phyloP scores from a whole-genome alignment of 92 coral and sea anemone species.

The Zoanthus sansibaricus region DNA sequence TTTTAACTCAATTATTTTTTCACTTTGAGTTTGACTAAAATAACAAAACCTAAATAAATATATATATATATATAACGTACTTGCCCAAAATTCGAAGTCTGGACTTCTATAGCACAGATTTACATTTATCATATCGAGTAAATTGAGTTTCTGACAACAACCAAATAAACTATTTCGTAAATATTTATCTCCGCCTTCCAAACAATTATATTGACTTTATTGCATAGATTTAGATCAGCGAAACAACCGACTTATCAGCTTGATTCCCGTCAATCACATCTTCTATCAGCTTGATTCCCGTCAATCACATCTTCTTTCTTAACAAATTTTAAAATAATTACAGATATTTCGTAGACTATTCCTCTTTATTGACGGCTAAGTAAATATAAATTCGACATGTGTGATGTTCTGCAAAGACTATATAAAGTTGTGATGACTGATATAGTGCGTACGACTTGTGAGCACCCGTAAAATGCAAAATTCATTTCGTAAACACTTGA shows the following conservation, averaged over 20 bases:
- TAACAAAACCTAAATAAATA: too few relatives aligned
- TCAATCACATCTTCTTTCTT: background rate
- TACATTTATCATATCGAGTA: too few relatives aligned
- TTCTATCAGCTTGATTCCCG: background rate
- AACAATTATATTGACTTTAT: slow-evolving; percentile 21
- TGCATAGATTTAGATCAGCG: background rate
- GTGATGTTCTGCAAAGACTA: background rate
- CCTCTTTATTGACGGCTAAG: too few relatives aligned
- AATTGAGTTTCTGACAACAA: background rate
- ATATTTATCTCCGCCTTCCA: background rate
- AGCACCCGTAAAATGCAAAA: slow-evolving; percentile 21
- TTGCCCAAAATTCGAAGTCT: too few relatives aligned
- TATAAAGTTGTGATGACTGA: background rate
- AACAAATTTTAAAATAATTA: background rate
- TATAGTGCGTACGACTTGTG: background rate
- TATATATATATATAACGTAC: too few relatives aligned
- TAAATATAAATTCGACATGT: background rate
- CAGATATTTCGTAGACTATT: too few relatives aligned
- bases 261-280: too few relatives aligned
- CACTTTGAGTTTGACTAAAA: too few relatives aligned
- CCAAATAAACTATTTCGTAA: background rate
- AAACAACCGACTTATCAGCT: background rate
- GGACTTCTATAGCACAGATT: too few relatives aligned
- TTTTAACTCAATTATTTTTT: too few relatives aligned
- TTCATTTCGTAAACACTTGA: slow-evolving; percentile 27